These are phyloP conservation scores for Squalus acanthias DNA, from an alignment of 2,797 vertebrate species.

Conservation along the genomic window DNA sequence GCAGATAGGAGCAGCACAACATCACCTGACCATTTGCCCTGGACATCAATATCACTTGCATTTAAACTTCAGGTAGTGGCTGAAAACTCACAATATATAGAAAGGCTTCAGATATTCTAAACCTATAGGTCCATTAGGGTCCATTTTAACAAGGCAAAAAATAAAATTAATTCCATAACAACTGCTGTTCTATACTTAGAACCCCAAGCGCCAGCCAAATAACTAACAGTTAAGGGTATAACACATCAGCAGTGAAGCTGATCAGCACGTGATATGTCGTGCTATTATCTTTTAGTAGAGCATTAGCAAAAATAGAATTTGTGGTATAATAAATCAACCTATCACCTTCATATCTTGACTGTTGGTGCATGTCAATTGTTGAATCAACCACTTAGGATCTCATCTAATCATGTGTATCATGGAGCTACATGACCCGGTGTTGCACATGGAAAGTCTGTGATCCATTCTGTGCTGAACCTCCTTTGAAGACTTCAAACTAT, in stretches of 20 bases:
- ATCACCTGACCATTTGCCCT: background rate
- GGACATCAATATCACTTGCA: background rate
- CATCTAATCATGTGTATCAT: background rate
- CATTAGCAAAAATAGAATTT: conserved; percentile 4
- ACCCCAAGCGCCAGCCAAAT: no score
- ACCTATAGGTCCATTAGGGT: background rate
- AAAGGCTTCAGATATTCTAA: background rate
- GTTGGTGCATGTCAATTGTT: background rate
- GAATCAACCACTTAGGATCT: background rate
- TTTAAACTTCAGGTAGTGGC: background rate
- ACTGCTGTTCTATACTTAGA: background rate
- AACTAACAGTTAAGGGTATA: background rate
- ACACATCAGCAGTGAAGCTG: background rate
- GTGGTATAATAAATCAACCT: background rate
- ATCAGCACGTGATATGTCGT: background rate
- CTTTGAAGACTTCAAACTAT: background rate
- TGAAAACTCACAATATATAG: background rate
- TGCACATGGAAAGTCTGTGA: background rate
- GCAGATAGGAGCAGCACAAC: background rate
- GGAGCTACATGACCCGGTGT: background rate
- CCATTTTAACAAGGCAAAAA: background rate
- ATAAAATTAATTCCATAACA: background rate
- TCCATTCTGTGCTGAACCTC: background rate
- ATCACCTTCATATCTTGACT: background rate
- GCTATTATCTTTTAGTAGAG: background rate